Conservation (phyloP, 2,888 invertebrate species). For the Chalcis sispes region DNA sequence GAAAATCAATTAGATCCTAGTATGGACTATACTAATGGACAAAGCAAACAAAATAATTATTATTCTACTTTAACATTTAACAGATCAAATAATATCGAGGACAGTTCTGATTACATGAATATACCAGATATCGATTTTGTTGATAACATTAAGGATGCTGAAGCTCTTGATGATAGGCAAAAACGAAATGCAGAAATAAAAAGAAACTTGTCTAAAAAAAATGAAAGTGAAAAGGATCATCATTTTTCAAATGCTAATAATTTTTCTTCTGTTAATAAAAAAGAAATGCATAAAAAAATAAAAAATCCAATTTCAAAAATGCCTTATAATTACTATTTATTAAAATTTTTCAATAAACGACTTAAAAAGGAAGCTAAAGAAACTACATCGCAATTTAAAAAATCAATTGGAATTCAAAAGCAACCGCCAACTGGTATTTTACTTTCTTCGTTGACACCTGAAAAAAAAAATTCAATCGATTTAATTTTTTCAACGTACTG, state of each 20-base stretch:
- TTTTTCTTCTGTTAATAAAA: neutral
- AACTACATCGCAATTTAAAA: constrained; percentile 9
- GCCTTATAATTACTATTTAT: neutral
- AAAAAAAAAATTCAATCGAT: constrained; percentile 78
- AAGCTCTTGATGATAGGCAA: constrained; percentile 44
- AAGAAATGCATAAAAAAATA: neutral
- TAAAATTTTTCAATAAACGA: constrained; percentile 30
- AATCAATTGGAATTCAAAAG: constrained; percentile 65
- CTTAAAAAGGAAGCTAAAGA: constrained; percentile 46
- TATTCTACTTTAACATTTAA: constrained; percentile 53
- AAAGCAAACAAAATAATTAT: constrained; percentile 60
- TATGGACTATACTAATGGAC: constrained; percentile 68
- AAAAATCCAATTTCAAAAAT: constrained; percentile 25
- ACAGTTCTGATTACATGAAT: constrained; percentile 57
- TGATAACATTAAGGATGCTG: constrained; percentile 58
- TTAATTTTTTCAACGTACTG: constrained; percentile 86
- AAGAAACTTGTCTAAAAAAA: constrained; percentile 21
- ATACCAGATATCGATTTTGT: constrained; percentile 59
- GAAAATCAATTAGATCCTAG: constrained; percentile 62
- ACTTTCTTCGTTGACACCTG: constrained; percentile 73
- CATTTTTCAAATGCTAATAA: neutral
- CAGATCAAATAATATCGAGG: constrained; percentile 51
- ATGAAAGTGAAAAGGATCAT: constrained; percentile 20
- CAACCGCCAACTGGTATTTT: constrained; percentile 72
- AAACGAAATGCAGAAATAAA: constrained; percentile 43